Evolutionary conservation across 2,888 invertebrate species (phyloP), one percentile per base, ranked within the genome.

Genomic region (Antheraea yamamai): DNA sequence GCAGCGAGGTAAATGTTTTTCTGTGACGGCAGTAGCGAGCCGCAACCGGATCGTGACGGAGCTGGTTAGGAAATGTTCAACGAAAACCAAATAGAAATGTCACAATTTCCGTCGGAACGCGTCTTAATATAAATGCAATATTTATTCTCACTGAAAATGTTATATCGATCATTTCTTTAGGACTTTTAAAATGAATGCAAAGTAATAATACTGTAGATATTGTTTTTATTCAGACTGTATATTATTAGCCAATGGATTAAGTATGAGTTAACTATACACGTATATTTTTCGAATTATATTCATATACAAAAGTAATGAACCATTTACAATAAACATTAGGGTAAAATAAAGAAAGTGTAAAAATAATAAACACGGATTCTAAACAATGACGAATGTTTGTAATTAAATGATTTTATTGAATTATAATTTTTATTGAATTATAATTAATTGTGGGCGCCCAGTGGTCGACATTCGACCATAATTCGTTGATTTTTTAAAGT

Each of bases 41-140:
- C 88, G 86, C 90, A 84, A 86, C 88, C 86, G 87, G 88, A 87
- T 88, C 84, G 87, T 85, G 83, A 77, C 82, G 87, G 88, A 89
- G 89, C 91, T 91, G 88, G 89, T 87, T 84, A 84, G 88, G 90
- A 91, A 91, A 90, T 87, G 86, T 87, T 88, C 84, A 91, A 88
- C 89, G 91, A 90, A 91, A 89, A 91, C 89, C 90, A 92, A 92
- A 92, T 92, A 92, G 91, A 93, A 92, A 92, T 89, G 90, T 92
- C 91, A 92, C 91, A 91, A 93, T 92, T 94, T 93, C 92, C 92
- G 90, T 82, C 82, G 86, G 85, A 86, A 86, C 84, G 87, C 85
- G 90, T 86, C 88, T 88, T 86, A 85, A 85, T 82, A 83, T 85
- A 86, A 85, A 85, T 85, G 86, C 85, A 83, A 83, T 81, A 83